Evolutionary conservation across 2,888 invertebrate species (phyloP), one percentile per base, ranked within the genome.

Genomic region (Dolichopus griseipennis): DNA sequence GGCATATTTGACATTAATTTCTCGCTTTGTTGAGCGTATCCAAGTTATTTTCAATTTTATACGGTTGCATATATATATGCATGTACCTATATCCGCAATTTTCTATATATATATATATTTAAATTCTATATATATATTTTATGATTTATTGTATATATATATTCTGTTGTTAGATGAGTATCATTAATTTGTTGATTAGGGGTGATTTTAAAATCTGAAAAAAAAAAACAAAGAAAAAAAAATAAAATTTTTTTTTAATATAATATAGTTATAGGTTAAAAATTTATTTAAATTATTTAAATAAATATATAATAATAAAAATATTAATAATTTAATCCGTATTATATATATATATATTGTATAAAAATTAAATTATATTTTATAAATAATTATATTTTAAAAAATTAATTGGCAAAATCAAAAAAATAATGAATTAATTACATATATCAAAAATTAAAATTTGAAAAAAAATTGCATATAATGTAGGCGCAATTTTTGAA

Each of bases 1-100:
- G 52, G 52, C 52, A 52, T 52, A 52, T 52, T 52, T 52, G 52
- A 52, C 52, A 52, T 52, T 52, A 52, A 52, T 52, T 52, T 52
- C 52, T 52, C 18, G 52, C 52, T 52, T 52, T 52, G 52, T 52
- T 52, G 52, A 52, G 52, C 52, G 52, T 52, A 52, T 52, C 52
- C 52, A 52, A 12, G 37, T 9, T 37, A 10, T 37, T 10, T 10
- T 10, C 8, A 37, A 37, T 37, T 37, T 37, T 37, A 34, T 34
- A 34, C 34, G 5, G 12, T 43, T 12, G 15, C 12, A 43, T 43
- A 43, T 43, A 15, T 43, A 43, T 15, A 43, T 15, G 12, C 12
- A 43, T 43, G 12, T 43, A 43, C 12, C 3, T 52, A 15, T 52
- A 18, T 52, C 5, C 8, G 15, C 18, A 52, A 2, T n/a, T n/a